phyloP scores from a whole-genome alignment of 1,140 invertebrate genomes.

The Caenorhabditis elegans region WBcel235 BX284605.5:9542501-9543000 shows the following conservation, averaged over 20 bases:
- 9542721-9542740: background rate
- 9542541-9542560: background rate
- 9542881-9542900: conserved; percentile 10
- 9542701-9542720: background rate
- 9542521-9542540: background rate
- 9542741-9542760: background rate
- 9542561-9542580: background rate
- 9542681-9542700: background rate
- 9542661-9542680: background rate
- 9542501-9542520: background rate
- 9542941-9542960: background rate
- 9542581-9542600: background rate
- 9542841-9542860: background rate
- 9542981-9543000: background rate
- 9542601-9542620: background rate
- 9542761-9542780: background rate
- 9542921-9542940: background rate
- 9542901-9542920: background rate
- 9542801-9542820: background rate
- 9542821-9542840: background rate
- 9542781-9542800: conserved; percentile 17
- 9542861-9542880: background rate
- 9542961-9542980: background rate
- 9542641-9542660: background rate
- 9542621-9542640: background rate